These are phyloP conservation scores for Oxycera nigricornis DNA, from an alignment of 2,888 invertebrate genomes.

Conservation along the genomic window DNA sequence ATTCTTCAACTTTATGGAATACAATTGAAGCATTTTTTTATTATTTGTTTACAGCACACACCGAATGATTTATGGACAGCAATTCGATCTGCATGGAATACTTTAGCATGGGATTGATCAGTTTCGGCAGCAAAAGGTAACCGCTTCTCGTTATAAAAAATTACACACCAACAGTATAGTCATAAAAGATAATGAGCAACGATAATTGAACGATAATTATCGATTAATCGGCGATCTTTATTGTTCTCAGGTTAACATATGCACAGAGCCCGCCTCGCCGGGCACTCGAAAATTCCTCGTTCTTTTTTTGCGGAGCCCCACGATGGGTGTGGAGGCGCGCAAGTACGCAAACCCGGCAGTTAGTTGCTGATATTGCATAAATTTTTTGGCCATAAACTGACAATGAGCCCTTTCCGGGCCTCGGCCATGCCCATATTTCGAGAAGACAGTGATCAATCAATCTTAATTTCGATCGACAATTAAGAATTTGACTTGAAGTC, in stretches of 20 bases:
- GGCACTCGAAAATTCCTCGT: conserved; percentile 22
- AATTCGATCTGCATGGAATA: not conserved
- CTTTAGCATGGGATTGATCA: not conserved
- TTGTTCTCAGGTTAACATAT: conserved; percentile 35
- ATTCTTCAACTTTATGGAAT: too few relatives aligned
- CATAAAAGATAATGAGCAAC: conserved; percentile 29
- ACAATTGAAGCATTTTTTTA: too few relatives aligned
- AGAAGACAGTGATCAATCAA: conserved; percentile 45
- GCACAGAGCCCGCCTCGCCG: conserved; percentile 13
- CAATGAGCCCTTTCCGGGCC: conserved; percentile 8
- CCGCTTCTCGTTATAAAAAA: not conserved
- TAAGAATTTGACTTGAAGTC: conserved; percentile 45
- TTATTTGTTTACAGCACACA: too few relatives aligned
- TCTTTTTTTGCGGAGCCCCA: conserved; percentile 7
- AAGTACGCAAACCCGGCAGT: conserved; percentile 35
- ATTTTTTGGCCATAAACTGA: conserved; percentile 6
- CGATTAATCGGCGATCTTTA: conserved; percentile 34
- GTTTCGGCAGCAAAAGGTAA: conserved; percentile 2
- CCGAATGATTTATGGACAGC: not conserved
- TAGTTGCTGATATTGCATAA: conserved; percentile 12
- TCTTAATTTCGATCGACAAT: conserved; percentile 47
- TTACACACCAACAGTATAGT: conserved; percentile 3
- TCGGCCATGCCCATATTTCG: conserved; percentile 17
- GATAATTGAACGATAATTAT: conserved; percentile 35
- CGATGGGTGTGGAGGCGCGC: not conserved